Conservation (phyloP, 1,140 invertebrate species). For the Aphidius ervi region DNA sequence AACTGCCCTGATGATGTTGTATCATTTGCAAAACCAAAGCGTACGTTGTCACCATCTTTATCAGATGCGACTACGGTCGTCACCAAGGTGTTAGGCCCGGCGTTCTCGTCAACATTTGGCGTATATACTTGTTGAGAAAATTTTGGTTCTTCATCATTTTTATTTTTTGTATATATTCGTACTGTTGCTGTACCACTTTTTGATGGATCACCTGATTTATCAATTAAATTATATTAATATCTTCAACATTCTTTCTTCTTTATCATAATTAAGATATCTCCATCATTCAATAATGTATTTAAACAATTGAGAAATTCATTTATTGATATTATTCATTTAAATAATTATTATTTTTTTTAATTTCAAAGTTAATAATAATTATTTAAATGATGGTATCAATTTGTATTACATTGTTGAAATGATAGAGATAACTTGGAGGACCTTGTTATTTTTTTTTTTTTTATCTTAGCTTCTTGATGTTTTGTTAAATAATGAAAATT, state of each 20-base stretch:
- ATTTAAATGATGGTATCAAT: too few species aligned
- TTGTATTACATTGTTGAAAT: too few species aligned
- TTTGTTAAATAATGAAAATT: too few species aligned
- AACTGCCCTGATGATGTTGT: slow-evolving; percentile 87
- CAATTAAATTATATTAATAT: slow-evolving; percentile 15
- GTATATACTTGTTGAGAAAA: slow-evolving; percentile 95
- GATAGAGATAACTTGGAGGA: too few species aligned
- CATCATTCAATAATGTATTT: not conserved
- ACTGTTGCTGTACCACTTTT: slow-evolving; percentile 90
- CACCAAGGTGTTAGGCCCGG: slow-evolving; percentile 87
- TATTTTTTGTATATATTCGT: slow-evolving; percentile 91
- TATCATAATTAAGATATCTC: not conserved
- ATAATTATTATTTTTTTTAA: too few species aligned
- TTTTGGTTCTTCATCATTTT: slow-evolving; percentile 94
- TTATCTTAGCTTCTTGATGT: too few species aligned
- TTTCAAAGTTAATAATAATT: too few species aligned
- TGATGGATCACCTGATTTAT: slow-evolving; percentile 69
- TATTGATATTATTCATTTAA: too few species aligned
- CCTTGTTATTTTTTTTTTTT: too few species aligned
- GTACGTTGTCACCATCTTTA: slow-evolving; percentile 91
- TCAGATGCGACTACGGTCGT: slow-evolving; percentile 93
- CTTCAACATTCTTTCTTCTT: slow-evolving; percentile 1
- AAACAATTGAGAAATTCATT: too few species aligned
- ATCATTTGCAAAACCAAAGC: slow-evolving; percentile 89
- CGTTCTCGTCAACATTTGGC: slow-evolving; percentile 93